A percentile compares a stretch with the other conserved stretches of the same genome.
These are phyloP conservation scores for Hucho hucho DNA, from an alignment of 2,113 vertebrate genomes.

Conservation along the genomic window DNA sequence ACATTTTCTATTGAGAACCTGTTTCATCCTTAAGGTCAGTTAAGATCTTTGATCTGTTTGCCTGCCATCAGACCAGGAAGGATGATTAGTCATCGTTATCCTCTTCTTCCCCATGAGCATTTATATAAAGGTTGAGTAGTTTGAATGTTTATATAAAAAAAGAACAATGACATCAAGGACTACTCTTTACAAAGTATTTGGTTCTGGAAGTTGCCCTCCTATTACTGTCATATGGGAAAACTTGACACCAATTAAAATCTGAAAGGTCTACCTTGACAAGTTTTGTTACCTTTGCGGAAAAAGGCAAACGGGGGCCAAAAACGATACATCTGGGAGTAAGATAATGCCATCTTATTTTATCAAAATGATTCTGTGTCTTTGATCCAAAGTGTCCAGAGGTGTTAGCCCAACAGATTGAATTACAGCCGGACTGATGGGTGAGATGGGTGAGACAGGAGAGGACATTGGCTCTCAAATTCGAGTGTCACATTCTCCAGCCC, in stretches of 20 bases:
- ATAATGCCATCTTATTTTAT: not conserved
- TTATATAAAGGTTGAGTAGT: not conserved
- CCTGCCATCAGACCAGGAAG: not conserved
- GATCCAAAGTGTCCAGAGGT: not conserved
- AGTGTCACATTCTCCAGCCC: conserved; percentile 50
- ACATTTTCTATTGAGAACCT: too few relatives aligned
- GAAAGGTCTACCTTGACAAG: conserved; percentile 4
- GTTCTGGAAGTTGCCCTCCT: not conserved
- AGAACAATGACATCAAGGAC: not conserved
- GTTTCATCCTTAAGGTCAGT: too few relatives aligned
- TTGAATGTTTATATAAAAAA: not conserved
- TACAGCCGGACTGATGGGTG: conserved; percentile 36
- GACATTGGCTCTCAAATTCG: not conserved
- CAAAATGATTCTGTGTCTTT: not conserved
- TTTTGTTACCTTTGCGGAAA: not conserved
- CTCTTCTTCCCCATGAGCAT: not conserved
- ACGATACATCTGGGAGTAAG: not conserved
- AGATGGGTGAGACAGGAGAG: conserved; percentile 25
- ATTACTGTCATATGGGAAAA: not conserved
- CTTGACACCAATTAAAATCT: not conserved
- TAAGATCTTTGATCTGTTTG: not conserved
- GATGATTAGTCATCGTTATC: not conserved
- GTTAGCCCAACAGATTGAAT: not conserved
- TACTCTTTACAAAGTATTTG: not conserved
- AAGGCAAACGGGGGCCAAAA: not conserved